A percentile compares a stretch with the other conserved stretches of the same genome.
Conservation (phyloP, 2,113 vertebrate species). For the Notiomystis cincta region DNA sequence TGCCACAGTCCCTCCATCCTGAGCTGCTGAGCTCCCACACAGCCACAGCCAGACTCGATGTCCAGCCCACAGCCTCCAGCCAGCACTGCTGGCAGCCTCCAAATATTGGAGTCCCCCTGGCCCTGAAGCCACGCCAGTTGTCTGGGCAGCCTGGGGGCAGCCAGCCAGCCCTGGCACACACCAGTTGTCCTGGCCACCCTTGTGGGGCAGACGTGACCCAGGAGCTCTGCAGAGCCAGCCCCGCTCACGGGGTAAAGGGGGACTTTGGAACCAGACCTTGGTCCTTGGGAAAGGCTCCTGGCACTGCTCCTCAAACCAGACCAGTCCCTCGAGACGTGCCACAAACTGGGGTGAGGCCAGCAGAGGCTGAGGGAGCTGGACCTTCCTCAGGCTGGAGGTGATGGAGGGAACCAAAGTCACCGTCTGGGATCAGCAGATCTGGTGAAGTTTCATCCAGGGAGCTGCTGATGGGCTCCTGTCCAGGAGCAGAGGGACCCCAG, state of each 20-base stretch:
- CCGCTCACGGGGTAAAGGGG: fast-evolving
- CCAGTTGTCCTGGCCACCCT: neutral
- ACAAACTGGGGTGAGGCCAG: fast-evolving
- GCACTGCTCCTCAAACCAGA: neutral
- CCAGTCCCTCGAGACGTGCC: fast-evolving
- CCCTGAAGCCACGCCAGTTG: neutral
- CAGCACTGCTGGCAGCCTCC: neutral
- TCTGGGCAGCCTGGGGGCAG: neutral
- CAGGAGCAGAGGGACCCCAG: neutral
- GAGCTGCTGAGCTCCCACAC: neutral
- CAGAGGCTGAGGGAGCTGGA: neutral
- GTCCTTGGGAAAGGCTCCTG: neutral
- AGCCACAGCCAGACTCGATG: neutral
- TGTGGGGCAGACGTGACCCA: fast-evolving
- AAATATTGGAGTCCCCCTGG: neutral
- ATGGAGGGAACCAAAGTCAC: neutral
- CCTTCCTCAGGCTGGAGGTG: neutral
- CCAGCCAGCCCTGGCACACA: neutral
- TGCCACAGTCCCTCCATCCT: neutral
- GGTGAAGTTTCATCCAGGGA: neutral
- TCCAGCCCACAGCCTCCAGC: neutral
- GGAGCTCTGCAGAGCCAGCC: neutral
- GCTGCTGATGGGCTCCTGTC: neutral
- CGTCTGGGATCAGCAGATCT: fast-evolving
- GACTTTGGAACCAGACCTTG: neutral